phyloP scores from a whole-genome alignment of 2,113 vertebrate species.

The Laticauda laticaudata region DNA sequence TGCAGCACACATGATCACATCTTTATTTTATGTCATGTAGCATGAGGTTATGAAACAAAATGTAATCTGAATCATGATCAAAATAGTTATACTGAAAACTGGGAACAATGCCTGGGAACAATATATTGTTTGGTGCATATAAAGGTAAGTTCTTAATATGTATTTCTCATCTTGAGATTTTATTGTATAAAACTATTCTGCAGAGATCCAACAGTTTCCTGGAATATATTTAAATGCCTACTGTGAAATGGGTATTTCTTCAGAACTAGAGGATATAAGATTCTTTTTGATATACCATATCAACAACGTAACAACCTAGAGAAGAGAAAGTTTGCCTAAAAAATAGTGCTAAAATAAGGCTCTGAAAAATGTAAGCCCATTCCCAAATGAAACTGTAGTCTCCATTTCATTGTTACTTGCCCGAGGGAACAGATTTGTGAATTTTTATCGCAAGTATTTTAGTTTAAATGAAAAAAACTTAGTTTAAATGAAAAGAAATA shows the following conservation, averaged over 20 bases:
- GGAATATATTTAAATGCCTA: background rate
- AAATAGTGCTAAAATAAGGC: background rate
- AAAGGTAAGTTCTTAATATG: background rate
- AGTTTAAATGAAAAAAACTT: background rate
- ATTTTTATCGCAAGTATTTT: background rate
- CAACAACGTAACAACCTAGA: background rate
- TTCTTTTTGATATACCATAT: background rate
- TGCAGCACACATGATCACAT: background rate
- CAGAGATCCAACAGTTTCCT: background rate
- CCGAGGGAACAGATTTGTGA: background rate
- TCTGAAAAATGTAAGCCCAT: background rate
- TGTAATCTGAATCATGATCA: background rate
- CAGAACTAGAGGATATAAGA: background rate
- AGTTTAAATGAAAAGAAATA: background rate
- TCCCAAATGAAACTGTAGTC: background rate
- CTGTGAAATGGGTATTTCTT: background rate
- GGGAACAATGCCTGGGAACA: background rate
- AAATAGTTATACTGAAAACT: background rate
- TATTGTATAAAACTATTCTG: background rate
- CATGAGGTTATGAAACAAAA: background rate
- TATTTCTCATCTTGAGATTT: background rate
- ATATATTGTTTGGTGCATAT: background rate
- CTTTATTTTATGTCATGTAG: background rate
- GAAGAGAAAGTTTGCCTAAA: background rate
- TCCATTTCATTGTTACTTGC: background rate